Percentiles rank a stretch among this genome's conserved stretches.
These are phyloP conservation scores for Macrocentrus cingulum DNA, from an alignment of 1,140 invertebrate species.

Conservation along the genomic window DNA sequence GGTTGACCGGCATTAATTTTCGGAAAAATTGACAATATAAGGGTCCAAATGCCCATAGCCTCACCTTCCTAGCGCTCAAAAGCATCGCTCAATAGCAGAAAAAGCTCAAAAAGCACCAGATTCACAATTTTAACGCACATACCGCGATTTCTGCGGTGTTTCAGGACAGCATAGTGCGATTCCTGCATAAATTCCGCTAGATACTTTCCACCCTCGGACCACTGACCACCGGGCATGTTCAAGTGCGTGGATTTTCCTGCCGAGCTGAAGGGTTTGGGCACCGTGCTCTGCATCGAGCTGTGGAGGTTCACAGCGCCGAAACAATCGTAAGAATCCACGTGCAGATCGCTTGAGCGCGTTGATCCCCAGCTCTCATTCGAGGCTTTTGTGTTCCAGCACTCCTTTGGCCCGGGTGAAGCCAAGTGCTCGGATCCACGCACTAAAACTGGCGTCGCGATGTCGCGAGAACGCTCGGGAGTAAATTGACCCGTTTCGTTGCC, in stretches of 20 bases:
- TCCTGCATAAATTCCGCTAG: conserved; percentile 67
- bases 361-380: conserved; percentile 39
- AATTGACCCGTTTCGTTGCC: conserved; percentile 63
- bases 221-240: conserved; percentile 74
- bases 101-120: background rate
- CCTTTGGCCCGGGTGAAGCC: conserved; percentile 37
- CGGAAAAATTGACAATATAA: no score
- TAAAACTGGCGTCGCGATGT: conserved; percentile 63
- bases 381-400: background rate
- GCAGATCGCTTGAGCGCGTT: conserved; percentile 52
- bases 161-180: conserved; percentile 57
- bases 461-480: conserved; percentile 63
- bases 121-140: background rate
- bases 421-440: conserved; percentile 47
- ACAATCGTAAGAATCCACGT: conserved; percentile 70
- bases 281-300: conserved; percentile 74
- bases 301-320: conserved; percentile 68
- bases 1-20: no score
- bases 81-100: background rate
- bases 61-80: no score
- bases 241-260: conserved; percentile 63
- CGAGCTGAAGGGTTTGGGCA: conserved; percentile 69
- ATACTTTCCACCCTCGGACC: conserved; percentile 69
- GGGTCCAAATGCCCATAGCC: no score
- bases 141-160: background rate